Evolutionary conservation across 2,888 invertebrate species (phyloP).

Genomic region (Salticus scenicus): DNA sequence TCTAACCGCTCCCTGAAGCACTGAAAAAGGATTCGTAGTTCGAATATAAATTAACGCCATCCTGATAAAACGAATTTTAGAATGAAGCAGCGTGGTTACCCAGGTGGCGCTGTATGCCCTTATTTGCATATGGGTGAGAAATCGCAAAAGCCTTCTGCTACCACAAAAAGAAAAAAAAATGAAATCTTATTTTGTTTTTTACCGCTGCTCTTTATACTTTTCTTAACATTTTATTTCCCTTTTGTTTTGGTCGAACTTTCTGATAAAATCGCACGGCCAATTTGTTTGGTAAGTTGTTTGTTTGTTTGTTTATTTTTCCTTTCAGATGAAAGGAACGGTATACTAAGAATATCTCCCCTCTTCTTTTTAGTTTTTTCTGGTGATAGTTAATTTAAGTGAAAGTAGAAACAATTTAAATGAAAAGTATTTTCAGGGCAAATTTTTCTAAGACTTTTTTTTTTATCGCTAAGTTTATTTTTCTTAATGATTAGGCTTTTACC

Average conservation of each 20-base stretch:
- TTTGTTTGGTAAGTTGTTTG: neutral
- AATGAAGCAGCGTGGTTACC: slow-evolving; percentile 39
- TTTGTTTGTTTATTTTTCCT: neutral
- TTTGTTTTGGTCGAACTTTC: slow-evolving; percentile 20
- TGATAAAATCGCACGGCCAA: neutral
- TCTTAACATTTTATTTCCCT: slow-evolving; percentile 14
- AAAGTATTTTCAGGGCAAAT: too few relatives aligned
- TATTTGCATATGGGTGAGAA: slow-evolving; percentile 54
- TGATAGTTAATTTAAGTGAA: neutral
- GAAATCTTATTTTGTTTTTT: neutral
- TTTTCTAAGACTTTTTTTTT: too few relatives aligned
- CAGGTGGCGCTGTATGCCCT: slow-evolving; percentile 42
- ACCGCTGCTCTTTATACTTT: neutral
- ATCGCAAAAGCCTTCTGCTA: slow-evolving; percentile 23
- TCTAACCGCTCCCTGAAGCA: neutral
- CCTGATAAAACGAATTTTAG: slow-evolving; percentile 41
- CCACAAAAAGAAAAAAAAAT: slow-evolving; percentile 6
- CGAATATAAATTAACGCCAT: slow-evolving; percentile 55
- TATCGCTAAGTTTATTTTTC: too few relatives aligned
- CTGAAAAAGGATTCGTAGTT: neutral
- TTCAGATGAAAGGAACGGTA: neutral
- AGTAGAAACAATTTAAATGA: too few relatives aligned
- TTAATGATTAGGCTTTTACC: too few relatives aligned
- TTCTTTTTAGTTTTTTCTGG: neutral
- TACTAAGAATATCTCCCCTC: neutral